Evolutionary conservation across 1,140 invertebrate species (phyloP).

Genomic region (Meloidogyne exigua): DNA sequence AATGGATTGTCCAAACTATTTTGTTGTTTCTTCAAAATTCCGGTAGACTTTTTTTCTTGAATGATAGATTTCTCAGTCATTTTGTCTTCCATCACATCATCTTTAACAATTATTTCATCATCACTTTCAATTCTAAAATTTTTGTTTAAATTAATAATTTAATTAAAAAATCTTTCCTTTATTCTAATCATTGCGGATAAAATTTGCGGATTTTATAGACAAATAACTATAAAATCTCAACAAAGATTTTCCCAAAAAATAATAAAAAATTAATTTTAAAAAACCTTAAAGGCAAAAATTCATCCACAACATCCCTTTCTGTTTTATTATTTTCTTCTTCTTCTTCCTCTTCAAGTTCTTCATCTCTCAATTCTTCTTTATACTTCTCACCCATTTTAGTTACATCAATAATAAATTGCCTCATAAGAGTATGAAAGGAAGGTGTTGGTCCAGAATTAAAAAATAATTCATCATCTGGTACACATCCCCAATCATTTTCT

Average conservation of each 20-base stretch:
- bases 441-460: slow-evolving; percentile 18
- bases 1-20: background rate
- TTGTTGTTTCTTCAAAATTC: background rate
- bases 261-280: no score
- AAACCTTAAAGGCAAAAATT: background rate
- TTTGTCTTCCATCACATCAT: background rate
- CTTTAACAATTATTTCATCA: background rate
- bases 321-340: background rate
- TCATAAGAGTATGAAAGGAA: slow-evolving; percentile 1
- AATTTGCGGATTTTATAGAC: no score
- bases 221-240: no score
- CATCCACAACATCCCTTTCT: background rate
- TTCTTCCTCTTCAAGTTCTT: background rate
- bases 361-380: background rate
- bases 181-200: no score
- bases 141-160: no score
- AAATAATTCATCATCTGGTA: slow-evolving; percentile 21
- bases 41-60: background rate
- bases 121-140: background rate
- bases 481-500: slow-evolving; percentile 27
- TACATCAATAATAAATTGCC: background rate
- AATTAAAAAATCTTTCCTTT: no score
- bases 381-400: background rate
- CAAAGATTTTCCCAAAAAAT: no score
- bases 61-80: background rate